Conservation (phyloP, 2,113 vertebrate genomes). For the Corythoichthys intestinalis region DNA sequence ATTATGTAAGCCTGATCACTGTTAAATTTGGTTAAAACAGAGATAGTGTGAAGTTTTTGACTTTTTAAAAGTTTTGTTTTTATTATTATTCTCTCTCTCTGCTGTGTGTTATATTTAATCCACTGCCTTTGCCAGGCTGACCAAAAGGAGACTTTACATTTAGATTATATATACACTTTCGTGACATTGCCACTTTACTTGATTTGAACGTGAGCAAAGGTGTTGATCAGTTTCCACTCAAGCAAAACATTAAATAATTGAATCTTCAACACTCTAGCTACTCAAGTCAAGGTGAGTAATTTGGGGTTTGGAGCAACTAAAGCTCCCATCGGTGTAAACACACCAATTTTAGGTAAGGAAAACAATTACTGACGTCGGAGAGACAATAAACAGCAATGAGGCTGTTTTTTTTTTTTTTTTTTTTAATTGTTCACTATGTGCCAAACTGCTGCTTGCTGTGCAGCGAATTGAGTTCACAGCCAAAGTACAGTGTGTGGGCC, state of each 20-base stretch:
- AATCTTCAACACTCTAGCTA: not conserved
- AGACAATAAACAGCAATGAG: too few species aligned
- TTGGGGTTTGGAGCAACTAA: not conserved
- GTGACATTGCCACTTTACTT: constrained; percentile 1
- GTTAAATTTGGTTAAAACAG: not conserved
- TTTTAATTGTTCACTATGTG: too few species aligned
- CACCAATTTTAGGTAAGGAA: not conserved
- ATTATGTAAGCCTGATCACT: not conserved
- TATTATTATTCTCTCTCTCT: too few species aligned
- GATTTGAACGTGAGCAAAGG: not conserved
- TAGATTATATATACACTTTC: not conserved
- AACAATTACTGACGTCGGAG: not conserved
- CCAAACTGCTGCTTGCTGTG: too few species aligned
- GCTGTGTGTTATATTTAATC: not conserved
- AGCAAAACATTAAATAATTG: constrained; percentile 5
- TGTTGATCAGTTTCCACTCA: not conserved
- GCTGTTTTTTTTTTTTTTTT: too few species aligned
- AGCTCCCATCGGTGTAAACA: not conserved
- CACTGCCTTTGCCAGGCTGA: not conserved
- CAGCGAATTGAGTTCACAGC: too few species aligned
- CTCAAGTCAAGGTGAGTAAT: not conserved
- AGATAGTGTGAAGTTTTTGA: not conserved
- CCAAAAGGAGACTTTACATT: constrained; percentile 6
- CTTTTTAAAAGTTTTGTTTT: not conserved
- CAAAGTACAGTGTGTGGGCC: too few species aligned